phyloP scores from a whole-genome alignment of 2,888 invertebrate species.

The Drosophila koepferae region DNA sequence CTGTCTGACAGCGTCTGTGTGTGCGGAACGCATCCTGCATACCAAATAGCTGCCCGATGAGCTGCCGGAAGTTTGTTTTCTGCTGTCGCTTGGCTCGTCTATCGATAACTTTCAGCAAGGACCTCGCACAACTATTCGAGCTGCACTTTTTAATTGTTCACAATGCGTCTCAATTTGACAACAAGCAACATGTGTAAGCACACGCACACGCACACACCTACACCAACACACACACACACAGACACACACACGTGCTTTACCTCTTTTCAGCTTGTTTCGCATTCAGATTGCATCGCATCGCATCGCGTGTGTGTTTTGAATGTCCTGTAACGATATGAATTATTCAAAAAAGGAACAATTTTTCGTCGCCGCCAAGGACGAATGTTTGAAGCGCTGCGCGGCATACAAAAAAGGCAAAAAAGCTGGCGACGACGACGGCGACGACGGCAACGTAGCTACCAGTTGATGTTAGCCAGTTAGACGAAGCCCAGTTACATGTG shows the following conservation, averaged over 20 bases:
- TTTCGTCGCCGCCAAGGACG: conserved; percentile 83
- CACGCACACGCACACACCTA: conserved; percentile 31
- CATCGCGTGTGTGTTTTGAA: conserved; percentile 83
- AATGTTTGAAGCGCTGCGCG: conserved; percentile 79
- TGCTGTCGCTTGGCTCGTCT: conserved; percentile 27
- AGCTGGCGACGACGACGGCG: conserved; percentile 49
- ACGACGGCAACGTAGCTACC: conserved; percentile 49
- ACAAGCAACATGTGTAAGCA: conserved; percentile 71
- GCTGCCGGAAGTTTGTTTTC: conserved; percentile 56
- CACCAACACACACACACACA: neutral
- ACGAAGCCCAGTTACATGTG: conserved; percentile 49
- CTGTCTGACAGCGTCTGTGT: conserved; percentile 38
- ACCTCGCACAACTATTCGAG: conserved; percentile 64
- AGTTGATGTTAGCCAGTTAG: conserved; percentile 73
- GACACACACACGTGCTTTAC: conserved; percentile 24
- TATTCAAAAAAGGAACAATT: conserved; percentile 83
- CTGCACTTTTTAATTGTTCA: conserved; percentile 69
- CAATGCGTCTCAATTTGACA: conserved; percentile 74
- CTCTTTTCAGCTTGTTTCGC: conserved; percentile 70
- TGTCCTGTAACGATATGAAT: conserved; percentile 85
- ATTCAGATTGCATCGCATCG: conserved; percentile 84
- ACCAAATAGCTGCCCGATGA: conserved; percentile 64
- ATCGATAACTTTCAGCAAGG: conserved; percentile 60
- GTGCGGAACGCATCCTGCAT: conserved; percentile 70
- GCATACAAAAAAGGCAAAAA: conserved; percentile 80